Base-by-base conservation (phyloP, 2,113 vertebrate species). In the Prionailurus viverrinus region DNA sequence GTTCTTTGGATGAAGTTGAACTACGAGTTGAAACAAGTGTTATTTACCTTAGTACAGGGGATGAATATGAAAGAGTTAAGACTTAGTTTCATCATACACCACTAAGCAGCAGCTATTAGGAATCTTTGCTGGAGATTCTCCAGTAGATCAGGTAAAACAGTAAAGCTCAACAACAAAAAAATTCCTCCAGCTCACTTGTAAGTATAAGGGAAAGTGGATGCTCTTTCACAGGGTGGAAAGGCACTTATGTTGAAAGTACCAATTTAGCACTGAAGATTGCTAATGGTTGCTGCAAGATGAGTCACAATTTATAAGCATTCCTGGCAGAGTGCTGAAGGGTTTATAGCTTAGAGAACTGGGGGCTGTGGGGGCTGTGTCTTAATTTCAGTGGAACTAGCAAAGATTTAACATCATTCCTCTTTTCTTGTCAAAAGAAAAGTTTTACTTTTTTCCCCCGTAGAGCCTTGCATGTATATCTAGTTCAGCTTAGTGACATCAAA, bases 261-360 rank as follows among this genome's bases (percentile, higher is more conserved):
- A 97, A 74, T 96, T 96, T 92, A 96, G 65, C 48, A 13, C 65
- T 73, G n/a, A 92, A 81, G 80, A 90, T 73, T 90, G 84, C 87
- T 97, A 95, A 96, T 91, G 94, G 71, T 94, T 23, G 4, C 71
- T 92, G 41, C 48, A 82, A 74, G 76, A 92, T 85, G 94, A 95
- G 18, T 94, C 90, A 94, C 89, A 78, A 79, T 94, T 96, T 95
- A 94, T 66, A 95, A 97, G 53, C 58, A 93, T 85, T 95, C 71
- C 45, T 91, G 69, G 96, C 76, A 94, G 61, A 74, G 25, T 23
- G 63, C 48, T 87, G 69, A 96, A 97, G 25, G 53, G 85, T 97
- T 98, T 95, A 94, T 58, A 90, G 88, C 23, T 95, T 69, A 48
- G 53, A 85, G 69, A 93, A 97, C 80, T 73, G 33, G 48, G 29